Evolutionary conservation across 2,888 invertebrate genomes (phyloP).

Genomic region (Torymus texanus): DNA sequence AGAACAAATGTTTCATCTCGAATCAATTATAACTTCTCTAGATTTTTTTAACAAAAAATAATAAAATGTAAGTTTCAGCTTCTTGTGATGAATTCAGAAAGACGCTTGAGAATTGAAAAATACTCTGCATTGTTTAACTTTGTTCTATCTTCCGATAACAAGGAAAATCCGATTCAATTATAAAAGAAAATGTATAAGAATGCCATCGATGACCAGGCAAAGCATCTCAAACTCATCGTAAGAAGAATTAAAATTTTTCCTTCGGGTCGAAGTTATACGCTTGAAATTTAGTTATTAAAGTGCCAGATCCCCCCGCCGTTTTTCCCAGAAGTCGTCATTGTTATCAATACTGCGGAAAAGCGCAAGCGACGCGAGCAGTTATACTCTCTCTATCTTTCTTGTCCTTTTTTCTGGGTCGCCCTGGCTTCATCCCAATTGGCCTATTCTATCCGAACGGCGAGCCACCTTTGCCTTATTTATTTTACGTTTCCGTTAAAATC

Average conservation of each 20-base stretch:
- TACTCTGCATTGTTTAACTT: no score
- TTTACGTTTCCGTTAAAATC: not conserved
- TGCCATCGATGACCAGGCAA: not conserved
- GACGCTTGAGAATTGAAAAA: no score
- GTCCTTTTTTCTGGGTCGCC: conserved; percentile 41
- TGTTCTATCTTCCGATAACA: no score
- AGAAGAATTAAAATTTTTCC: conserved; percentile 20
- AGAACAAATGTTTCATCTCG: no score
- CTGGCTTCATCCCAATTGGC: conserved; percentile 42
- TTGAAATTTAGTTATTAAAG: conserved; percentile 22
- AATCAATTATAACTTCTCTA: no score
- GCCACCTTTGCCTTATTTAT: conserved; percentile 7
- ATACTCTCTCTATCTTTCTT: conserved; percentile 11
- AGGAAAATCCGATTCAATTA: no score
- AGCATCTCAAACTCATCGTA: conserved; percentile 5
- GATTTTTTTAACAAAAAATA: no score
- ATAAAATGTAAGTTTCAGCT: no score
- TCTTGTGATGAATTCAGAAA: no score
- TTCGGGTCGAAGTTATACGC: not conserved
- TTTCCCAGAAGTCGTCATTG: conserved; percentile 28
- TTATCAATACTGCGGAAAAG: conserved; percentile 33
- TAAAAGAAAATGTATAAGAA: not conserved
- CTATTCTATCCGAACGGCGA: conserved; percentile 12
- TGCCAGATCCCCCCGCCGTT: not conserved
- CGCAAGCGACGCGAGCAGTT: conserved; percentile 4